phyloP scores from a whole-genome alignment of 2,113 vertebrate genomes.

The Acinonyx jubatus region DNA sequence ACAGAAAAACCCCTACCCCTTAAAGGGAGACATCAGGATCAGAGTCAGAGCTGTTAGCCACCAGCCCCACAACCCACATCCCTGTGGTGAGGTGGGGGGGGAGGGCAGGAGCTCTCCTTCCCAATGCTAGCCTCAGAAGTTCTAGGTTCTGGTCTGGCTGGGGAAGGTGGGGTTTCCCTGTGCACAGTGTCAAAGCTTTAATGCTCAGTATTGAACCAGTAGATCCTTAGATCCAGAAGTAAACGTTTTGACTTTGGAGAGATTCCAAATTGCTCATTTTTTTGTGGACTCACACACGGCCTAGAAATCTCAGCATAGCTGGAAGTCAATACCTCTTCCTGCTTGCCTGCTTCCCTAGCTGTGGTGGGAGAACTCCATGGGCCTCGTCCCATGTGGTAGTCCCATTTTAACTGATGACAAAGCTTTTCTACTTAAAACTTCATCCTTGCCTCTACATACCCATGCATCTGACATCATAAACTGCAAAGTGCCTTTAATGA shows the following conservation, averaged over 20 bases:
- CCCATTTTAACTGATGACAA: neutral
- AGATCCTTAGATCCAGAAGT: neutral
- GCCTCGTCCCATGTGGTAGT: neutral
- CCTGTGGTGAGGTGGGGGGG: fast-evolving
- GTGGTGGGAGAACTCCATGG: neutral
- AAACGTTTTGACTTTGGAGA: conserved; percentile 37
- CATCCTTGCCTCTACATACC: neutral
- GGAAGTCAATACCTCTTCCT: neutral
- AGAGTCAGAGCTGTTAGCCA: neutral
- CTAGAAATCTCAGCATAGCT: conserved; percentile 29
- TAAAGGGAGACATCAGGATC: neutral
- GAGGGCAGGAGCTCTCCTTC: neutral
- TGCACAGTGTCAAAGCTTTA: neutral
- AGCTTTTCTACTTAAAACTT: conserved; percentile 43
- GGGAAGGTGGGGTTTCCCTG: neutral
- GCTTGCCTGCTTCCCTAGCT: neutral
- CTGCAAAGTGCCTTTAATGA: neutral
- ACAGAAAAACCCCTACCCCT: neutral
- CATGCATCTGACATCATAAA: conserved; percentile 18
- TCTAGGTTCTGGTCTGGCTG: neutral
- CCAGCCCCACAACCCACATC: too few relatives aligned
- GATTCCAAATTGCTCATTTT: neutral
- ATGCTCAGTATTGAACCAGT: neutral
- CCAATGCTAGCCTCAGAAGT: neutral
- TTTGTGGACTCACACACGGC: neutral